phyloP scores from a whole-genome alignment of 2,797 vertebrate species.

The Lagorchestes hirsutus region DNA sequence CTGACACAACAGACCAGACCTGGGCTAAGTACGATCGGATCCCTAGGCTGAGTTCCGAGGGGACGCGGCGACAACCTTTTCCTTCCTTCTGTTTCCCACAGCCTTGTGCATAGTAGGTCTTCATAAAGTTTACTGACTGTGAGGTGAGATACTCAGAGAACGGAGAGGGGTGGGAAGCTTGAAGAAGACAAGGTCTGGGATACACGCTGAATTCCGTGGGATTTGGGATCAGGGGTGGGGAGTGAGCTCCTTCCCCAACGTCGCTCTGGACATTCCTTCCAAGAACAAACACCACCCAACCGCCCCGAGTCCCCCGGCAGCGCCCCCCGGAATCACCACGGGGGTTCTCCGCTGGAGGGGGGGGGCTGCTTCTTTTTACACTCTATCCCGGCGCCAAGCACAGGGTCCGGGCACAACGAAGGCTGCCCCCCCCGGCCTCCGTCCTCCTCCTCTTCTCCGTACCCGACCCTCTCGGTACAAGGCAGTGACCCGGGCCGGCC shows the following conservation, averaged over 20 bases:
- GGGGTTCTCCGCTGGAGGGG: accelerated
- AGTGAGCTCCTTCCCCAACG: no score
- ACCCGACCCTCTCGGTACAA: no score
- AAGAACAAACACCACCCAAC: background rate
- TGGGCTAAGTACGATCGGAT: background rate
- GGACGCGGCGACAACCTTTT: background rate
- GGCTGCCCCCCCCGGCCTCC: no score
- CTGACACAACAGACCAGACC: background rate
- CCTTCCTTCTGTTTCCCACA: background rate
- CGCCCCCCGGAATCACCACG: background rate
- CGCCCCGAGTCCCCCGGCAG: accelerated
- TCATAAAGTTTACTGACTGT: background rate
- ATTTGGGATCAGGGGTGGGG: no score
- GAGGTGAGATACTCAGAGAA: background rate
- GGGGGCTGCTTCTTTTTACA: background rate
- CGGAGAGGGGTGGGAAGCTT: no score
- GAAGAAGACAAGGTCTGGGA: background rate
- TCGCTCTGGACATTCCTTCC: background rate
- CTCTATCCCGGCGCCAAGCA: background rate
- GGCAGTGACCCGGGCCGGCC: no score
- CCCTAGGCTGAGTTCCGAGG: background rate
- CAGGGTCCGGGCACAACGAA: background rate
- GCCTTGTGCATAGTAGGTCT: background rate
- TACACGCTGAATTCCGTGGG: background rate
- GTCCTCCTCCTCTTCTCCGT: no score